These are phyloP conservation scores for Mus caroli DNA, from an alignment of 2,797 vertebrate genomes.

Conservation along the genomic window DNA sequence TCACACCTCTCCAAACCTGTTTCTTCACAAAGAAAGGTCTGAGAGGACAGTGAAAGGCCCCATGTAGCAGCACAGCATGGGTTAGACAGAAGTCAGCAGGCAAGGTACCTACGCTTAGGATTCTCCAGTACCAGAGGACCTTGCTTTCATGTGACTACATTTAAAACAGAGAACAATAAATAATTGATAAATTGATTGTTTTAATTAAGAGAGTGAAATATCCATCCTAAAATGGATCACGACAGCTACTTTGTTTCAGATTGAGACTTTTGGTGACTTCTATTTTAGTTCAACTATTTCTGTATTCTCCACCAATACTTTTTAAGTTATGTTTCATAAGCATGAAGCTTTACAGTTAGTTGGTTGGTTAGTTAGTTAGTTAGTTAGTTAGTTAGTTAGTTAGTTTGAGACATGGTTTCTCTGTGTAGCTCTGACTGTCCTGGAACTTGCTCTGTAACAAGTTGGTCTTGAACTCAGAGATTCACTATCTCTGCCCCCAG, in stretches of 20 bases:
- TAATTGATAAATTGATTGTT: conserved; percentile 5
- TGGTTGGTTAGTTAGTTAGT: not conserved
- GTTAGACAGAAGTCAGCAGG: not conserved
- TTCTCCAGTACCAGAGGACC: not conserved
- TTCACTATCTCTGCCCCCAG: not conserved
- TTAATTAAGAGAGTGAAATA: conserved; percentile 50
- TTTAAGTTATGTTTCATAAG: conserved; percentile 62
- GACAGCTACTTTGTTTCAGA: not conserved
- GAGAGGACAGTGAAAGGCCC: too few species aligned
- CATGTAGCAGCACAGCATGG: not conserved
- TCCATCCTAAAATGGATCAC: not conserved
- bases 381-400: not conserved
- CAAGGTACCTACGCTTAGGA: not conserved
- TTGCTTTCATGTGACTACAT: not conserved
- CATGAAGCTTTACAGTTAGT: not conserved
- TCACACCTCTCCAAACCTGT: not conserved
- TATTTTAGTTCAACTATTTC: conserved; percentile 6
- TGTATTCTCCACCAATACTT: conserved; percentile 38
- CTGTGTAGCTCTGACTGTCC: not conserved
- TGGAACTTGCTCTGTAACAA: not conserved
- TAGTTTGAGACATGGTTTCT: not conserved
- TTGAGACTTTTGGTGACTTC: not conserved
- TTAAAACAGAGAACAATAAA: not conserved
- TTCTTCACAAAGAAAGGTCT: not conserved
- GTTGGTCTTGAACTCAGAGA: not conserved